Base-by-base conservation (phyloP, 2,888 invertebrate species). In the Aplocera efformata region DNA sequence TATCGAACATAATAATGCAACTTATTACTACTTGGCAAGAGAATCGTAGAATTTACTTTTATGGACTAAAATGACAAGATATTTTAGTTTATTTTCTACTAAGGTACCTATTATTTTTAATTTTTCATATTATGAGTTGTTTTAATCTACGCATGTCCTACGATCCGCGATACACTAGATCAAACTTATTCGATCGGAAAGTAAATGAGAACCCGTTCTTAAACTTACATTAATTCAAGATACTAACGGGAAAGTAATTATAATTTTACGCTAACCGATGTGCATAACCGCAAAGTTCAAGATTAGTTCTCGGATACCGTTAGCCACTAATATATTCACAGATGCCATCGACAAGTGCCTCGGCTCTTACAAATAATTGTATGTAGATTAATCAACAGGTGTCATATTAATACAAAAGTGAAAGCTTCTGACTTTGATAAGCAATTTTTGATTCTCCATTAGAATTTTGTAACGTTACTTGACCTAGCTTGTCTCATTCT, bases 321-420 rank as follows among this genome's bases (percentile, higher is more conserved):
- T 53, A 50, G 22, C 11, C 6, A 17, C 8, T 36, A 40, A 41
- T 42, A 30, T 41, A 50, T 46, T 48, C 40, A 23, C 33, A 42
- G 26, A 25, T 32, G 29, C 17, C 7, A 8, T 6, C 30, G 32
- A 24, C 28, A 32, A 33, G 41, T 39, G 35, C 22, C 25, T 7
- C 10, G 25, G 32, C 10, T 28, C 17, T 8, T 9, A 32, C 26
- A 33, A 32, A 22, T 25, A 27, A 42, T 42, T 36, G 31, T 33
- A 40, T 42, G 32, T 38, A 32, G 38, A 48, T 43, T 31, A 51
- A 35, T 42, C 34, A 33, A 17, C 29, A 31, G 39, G 42, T 41
- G 42, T 39, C 27, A 50, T 36, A 42, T 38, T 24, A 52, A 52
- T 46, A 27, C 42, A 50, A 58, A 50, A 56, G 58, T 56, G 56